A percentile compares a stretch with the other conserved stretches of the same genome.
phyloP scores from a whole-genome alignment of 2,113 vertebrate genomes.

The Pachyramphus minor region DNA sequence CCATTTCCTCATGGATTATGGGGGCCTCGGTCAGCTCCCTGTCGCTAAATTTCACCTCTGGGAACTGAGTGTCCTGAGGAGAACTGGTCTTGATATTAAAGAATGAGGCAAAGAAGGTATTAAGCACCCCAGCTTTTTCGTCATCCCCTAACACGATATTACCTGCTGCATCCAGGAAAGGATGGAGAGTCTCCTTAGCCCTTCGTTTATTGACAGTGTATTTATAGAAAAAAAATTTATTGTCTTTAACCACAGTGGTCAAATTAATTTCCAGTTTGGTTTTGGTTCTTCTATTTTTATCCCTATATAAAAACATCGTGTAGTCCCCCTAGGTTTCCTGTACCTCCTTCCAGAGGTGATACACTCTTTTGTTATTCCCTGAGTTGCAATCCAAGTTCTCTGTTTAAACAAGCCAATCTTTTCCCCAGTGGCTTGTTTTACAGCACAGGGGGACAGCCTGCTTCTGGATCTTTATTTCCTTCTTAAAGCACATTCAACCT shows the following conservation, averaged over 20 bases:
- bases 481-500: neutral
- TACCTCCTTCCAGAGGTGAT: neutral
- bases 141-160: neutral
- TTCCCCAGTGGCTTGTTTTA: neutral
- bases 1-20: neutral
- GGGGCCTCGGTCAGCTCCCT: neutral
- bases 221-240: neutral
- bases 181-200: neutral
- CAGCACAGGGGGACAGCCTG: no score
- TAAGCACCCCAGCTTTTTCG: rapidly evolving
- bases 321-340: no score
- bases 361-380: neutral
- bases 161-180: neutral
- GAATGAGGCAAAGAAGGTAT: neutral
- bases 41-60: neutral
- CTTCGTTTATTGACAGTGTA: neutral
- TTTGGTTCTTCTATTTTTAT: neutral
- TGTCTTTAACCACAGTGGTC: neutral
- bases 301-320: neutral
- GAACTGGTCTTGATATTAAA: neutral
- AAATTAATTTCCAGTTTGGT: neutral
- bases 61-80: neutral
- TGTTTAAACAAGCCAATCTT: neutral
- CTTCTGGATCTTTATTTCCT: neutral
- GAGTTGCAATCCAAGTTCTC: neutral